Percentiles rank a stretch among this genome's conserved stretches.
phyloP scores from a whole-genome alignment of 2,888 invertebrate species.

The Sinohyriopsis cumingii region DNA sequence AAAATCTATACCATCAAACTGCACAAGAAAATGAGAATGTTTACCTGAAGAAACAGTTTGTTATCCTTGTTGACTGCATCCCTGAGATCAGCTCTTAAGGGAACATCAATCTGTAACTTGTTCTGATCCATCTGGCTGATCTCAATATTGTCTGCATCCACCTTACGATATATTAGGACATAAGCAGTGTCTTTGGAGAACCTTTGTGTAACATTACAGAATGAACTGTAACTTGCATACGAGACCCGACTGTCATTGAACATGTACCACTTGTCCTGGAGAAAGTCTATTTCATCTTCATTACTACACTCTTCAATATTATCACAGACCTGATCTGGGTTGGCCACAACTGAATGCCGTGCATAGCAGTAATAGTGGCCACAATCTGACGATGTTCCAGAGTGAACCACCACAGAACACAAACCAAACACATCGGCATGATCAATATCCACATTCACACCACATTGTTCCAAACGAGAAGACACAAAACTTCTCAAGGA shows the following conservation, averaged over 20 bases:
- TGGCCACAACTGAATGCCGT: constrained; percentile 52
- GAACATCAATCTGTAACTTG: constrained; percentile 36
- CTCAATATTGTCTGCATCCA: constrained; percentile 32
- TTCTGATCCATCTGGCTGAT: constrained; percentile 18
- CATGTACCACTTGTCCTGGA: constrained; percentile 80
- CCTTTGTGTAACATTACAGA: constrained; percentile 62
- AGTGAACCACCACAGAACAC: constrained; percentile 89
- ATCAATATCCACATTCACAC: constrained; percentile 29
- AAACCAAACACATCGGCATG: constrained; percentile 78
- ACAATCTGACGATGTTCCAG: constrained; percentile 86
- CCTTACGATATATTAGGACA: constrained; percentile 81
- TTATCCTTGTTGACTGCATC: constrained; percentile 57
- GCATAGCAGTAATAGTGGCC: constrained; percentile 92
- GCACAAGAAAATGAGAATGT: not conserved
- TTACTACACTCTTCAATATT: constrained; percentile 36
- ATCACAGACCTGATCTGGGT: constrained; percentile 38
- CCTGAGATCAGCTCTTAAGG: constrained; percentile 48
- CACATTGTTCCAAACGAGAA: constrained; percentile 35
- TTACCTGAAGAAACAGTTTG: constrained; percentile 53
- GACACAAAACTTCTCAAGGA: constrained; percentile 33
- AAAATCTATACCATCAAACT: too few species aligned
- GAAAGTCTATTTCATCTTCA: constrained; percentile 67
- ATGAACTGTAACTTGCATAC: constrained; percentile 63
- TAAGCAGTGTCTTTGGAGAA: constrained; percentile 85
- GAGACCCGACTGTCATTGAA: constrained; percentile 86